Base-by-base conservation (phyloP, 2,888 invertebrate genomes). In the Boloria euphrosyne region DNA sequence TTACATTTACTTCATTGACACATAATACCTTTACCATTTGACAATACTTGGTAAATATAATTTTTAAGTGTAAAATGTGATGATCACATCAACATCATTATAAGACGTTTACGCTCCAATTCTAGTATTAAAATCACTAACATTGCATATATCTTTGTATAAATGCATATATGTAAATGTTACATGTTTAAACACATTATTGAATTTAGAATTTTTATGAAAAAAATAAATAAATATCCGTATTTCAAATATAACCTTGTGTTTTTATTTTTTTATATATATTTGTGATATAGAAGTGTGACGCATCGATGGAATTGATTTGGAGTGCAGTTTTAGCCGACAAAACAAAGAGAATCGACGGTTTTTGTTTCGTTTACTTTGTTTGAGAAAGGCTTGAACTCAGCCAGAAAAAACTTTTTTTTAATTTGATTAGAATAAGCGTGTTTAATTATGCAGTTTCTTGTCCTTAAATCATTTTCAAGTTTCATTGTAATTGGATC, bases 171-270 rank as follows among this genome's bases (percentile, higher is more conserved):
- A 92, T 92, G 91, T 92, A 92, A 89, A 91, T 92, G 92, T 92
- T 92, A 92, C 92, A 92, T 92, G 91, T 92, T 92, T 91, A 91
- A 90, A 92, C 92, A 92, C 92, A 92, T 92, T 91, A 93, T 90
- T 92, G 90, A 93, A 90, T 89, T 92, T 93, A 93, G 92, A 93
- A 92, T 93, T 93, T 93, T 92, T 93, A 93, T 93, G 92, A 92
- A 92, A 93, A 90, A 91, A 90, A 78, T 87, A 90, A 92, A 92
- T 92, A 92, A 93, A 92, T 91, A 92, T 92, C 92, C 91, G 92
- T 92, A 92, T 92, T 92, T 92, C 92, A 92, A 92, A 92, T 91
- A 91, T 87, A 90, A 77, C 75, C 83, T 75, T 46, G 58, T 65
- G 82, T 85, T 87, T 89, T 67, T 85, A 88, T 89, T 91, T 78